A percentile compares a stretch with the other conserved stretches of the same genome.
Evolutionary conservation across 2,113 vertebrate genomes (phyloP).

Genomic region (Pipa parva): DNA sequence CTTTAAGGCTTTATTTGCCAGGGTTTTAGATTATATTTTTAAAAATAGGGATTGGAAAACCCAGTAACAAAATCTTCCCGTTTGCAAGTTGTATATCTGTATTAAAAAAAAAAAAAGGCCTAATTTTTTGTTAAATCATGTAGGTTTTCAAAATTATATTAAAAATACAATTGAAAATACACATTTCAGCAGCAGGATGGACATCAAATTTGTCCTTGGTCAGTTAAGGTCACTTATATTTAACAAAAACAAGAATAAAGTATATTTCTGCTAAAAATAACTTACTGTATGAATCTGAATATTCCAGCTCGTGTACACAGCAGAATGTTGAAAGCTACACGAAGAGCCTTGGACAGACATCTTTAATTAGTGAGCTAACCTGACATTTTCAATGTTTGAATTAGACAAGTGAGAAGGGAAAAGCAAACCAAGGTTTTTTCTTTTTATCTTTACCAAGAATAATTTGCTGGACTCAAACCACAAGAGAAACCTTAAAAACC

Average conservation of each 20-base stretch:
- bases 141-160: no score
- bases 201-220: neutral
- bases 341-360: conserved; percentile 56
- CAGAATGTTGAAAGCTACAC: conserved; percentile 58
- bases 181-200: no score
- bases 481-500: neutral
- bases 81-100: no score
- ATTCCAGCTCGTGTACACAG: conserved; percentile 13
- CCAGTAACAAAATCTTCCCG: no score
- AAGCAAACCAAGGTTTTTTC: conserved; percentile 49
- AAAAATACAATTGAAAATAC: no score
- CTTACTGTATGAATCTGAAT: neutral
- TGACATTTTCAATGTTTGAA: conserved; percentile 69
- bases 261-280: neutral
- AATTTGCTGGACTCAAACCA: conserved; percentile 49
- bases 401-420: conserved; percentile 55
- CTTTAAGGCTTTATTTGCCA: no score
- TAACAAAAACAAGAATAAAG: neutral
- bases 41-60: no score
- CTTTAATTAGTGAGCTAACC: conserved; percentile 68
- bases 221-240: neutral
- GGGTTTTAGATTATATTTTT: no score
- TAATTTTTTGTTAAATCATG: no score
- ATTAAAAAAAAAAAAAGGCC: no score
- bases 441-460: conserved; percentile 48